Percentiles rank a stretch among this genome's conserved stretches.
Conservation (phyloP, 2,113 vertebrate genomes). For the Sminthopsis crassicaudata region DNA sequence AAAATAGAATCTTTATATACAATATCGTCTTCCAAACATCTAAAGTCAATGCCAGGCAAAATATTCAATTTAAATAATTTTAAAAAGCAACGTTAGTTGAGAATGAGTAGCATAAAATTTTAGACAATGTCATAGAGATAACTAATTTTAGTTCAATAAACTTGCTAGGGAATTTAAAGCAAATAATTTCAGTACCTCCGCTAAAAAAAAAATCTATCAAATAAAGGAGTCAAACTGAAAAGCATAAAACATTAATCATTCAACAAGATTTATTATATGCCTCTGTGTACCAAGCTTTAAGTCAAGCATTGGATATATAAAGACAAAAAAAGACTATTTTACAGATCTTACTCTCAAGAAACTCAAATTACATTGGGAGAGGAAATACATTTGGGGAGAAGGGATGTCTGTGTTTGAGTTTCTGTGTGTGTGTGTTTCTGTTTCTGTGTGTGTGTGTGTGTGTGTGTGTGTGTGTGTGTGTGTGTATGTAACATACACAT, state of each 20-base stretch:
- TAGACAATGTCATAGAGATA: background rate
- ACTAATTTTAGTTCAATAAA: background rate
- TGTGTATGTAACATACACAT: background rate
- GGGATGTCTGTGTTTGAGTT: background rate
- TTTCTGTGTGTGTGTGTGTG: too few relatives aligned
- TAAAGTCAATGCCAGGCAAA: background rate
- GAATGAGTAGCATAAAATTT: background rate
- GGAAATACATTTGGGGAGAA: background rate
- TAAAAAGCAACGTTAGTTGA: background rate
- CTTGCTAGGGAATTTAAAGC: background rate
- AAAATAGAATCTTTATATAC: background rate
- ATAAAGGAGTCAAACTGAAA: background rate
- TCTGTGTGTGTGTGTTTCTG: too few relatives aligned
- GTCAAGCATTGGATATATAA: background rate
- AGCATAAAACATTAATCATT: conserved; percentile 5
- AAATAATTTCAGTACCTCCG: background rate
- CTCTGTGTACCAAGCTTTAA: conserved; percentile 14
- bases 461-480: background rate
- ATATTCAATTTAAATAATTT: background rate
- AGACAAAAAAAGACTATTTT: background rate
- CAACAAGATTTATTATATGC: conserved; percentile 18
- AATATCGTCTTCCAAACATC: background rate
- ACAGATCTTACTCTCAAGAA: background rate
- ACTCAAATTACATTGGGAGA: background rate
- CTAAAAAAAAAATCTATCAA: background rate